phyloP scores from a whole-genome alignment of 64 coral and sea anemone genomes.

The Catalaphyllia jardinei region DNA sequence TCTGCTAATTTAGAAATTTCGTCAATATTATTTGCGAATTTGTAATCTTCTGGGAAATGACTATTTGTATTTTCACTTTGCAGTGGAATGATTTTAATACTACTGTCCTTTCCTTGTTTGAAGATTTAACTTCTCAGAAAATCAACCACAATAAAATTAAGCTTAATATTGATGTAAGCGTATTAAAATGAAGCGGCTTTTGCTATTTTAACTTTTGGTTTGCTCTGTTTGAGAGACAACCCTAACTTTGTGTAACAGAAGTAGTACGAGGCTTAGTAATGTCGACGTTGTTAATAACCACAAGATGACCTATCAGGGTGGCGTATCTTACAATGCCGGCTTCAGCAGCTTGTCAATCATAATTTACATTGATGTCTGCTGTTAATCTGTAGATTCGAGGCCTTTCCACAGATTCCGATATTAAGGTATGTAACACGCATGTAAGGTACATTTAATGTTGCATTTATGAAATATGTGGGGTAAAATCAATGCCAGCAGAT shows the following conservation, averaged over 20 bases:
- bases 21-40: neutral
- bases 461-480: no score
- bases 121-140: neutral
- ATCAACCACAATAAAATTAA: neutral
- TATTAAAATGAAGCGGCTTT: neutral
- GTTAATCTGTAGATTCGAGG: conserved; percentile 5
- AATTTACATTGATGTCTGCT: neutral
- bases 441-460: neutral
- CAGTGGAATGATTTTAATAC: neutral
- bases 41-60: neutral
- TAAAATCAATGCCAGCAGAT: no score
- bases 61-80: no score
- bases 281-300: neutral
- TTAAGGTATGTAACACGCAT: conserved; percentile 11
- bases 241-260: no score
- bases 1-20: no score
- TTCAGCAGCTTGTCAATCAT: neutral
- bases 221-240: neutral
- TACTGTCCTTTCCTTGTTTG: neutral
- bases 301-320: neutral
- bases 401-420: conserved; percentile 33
- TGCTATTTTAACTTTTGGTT: neutral
- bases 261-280: neutral
- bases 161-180: neutral
- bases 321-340: no score